phyloP scores from a whole-genome alignment of 2,888 invertebrate genomes.

The Eupithecia vulgata region DNA sequence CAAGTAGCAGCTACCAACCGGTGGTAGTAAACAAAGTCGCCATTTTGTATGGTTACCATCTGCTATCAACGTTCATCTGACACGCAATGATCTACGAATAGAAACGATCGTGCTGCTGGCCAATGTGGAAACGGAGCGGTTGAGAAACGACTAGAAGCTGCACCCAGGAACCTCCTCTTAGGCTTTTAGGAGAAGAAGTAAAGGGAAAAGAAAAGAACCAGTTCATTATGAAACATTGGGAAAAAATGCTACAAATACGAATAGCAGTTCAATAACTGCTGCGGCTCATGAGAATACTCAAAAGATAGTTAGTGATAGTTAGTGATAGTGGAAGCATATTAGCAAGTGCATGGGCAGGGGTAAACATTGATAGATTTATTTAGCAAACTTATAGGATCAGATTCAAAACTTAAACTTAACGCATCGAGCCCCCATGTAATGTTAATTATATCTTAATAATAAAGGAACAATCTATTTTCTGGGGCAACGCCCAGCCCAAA shows the following conservation, averaged over 20 bases:
- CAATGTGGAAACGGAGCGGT: not conserved
- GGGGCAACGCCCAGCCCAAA: too few species aligned
- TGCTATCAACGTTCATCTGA: constrained; percentile 32
- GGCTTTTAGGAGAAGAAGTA: not conserved
- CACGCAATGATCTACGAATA: constrained; percentile 38
- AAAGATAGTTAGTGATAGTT: too few species aligned
- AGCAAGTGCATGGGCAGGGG: too few species aligned
- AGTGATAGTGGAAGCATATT: too few species aligned
- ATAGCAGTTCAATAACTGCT: too few species aligned
- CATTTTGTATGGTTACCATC: constrained; percentile 17
- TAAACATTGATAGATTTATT: too few species aligned
- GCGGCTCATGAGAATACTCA: too few species aligned
- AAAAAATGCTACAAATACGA: not conserved
- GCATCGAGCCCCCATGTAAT: too few species aligned
- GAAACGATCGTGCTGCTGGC: constrained; percentile 24
- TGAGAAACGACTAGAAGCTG: not conserved
- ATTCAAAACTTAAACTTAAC: too few species aligned
- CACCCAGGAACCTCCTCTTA: not conserved
- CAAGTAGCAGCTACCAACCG: not conserved
- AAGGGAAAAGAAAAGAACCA: not conserved
- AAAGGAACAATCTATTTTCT: too few species aligned
- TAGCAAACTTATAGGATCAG: too few species aligned
- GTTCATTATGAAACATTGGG: not conserved
- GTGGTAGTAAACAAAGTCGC: constrained; percentile 18
- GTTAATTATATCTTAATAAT: too few species aligned